Base-by-base conservation (phyloP, 2,888 invertebrate genomes). In the Hofmannophila pseudospretella region DNA sequence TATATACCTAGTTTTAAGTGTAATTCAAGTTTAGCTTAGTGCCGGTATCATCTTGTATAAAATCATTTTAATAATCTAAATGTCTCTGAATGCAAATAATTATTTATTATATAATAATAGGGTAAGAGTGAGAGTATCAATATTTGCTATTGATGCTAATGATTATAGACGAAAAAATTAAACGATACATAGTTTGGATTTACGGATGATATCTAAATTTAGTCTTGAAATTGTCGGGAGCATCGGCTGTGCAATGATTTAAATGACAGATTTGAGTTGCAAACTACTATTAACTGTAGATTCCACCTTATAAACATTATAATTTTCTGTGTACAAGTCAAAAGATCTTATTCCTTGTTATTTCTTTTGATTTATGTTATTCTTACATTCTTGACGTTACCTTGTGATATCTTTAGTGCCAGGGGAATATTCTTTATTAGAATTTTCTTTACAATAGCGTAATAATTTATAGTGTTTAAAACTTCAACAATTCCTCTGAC, bases 1-100 rank as follows among this genome's bases (percentile, higher is more conserved):
- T 80, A 59, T 80, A 75, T 58, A 70, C 56, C 49, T 82, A 81
- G 74, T 54, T 74, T 42, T 81, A 82, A 81, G 81, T 58, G 68
- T 76, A 73, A 77, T 62, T 63, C 65, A 66, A 64, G 60, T 47
- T 51, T 51, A 56, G 49, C 19, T 41, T 51, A 54, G 59, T 54
- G 42, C 39, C 41, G 44, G 49, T 47, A 47, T 51, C 41, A 38
- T 47, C 46, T 45, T 49, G 47, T 56, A 44, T 50, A 47, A 37
- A 41, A 58, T 59, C 48, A 54, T 66, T n/a, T 56, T 50, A 34
- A 64, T 72, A 67, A 67, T 72, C 55, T 60, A 58, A 66, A 59
- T 53, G 41, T 56, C 55, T 53, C 54, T 58, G 53, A 65, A 58
- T 61, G 57, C 51, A 67, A 62, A 67, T 71, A 67, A 74, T 71